Evolutionary conservation across 1,140 invertebrate genomes (phyloP), one percentile per base, ranked within the genome.

Genomic region (Drosophila funebris): DNA sequence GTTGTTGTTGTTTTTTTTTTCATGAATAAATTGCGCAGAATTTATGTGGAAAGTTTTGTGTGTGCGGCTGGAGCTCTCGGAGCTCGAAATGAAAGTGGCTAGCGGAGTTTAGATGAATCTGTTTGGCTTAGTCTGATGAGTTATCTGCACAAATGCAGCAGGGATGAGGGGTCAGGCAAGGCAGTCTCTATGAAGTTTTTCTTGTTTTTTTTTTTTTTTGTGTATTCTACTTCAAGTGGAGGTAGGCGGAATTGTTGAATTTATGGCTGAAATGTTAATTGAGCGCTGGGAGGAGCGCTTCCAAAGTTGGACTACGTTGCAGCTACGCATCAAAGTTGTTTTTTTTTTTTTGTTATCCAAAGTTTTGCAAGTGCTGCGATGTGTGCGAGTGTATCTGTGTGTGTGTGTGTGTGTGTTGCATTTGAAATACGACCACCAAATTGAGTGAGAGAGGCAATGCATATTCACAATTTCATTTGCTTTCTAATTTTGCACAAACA

Each of bases 21-120:
- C 78, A 87, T 87, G 82, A 87, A 87, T 87, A 87, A 87, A 87
- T 87, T 87, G 82, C 83, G 78, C 83, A 87, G 82, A 87, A 87
- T 87, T 87, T 87, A 87, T 87, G 82, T 83, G 78, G 41, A 87
- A 87, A 87, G 82, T 87, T 87, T 87, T 70, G 48, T 70, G 50
- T 54, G 31, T 44, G 46, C n/a, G 27, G 31, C 39, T n/a, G n/a
- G n/a, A 44, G 39, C 39, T 66, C 43, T 9, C 29, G 18, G 31
- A 24, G 52, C 54, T 50, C 58, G 67, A 87, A 88, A 85, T 68
- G 82, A 87, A 87, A 87, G 82, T 87, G 82, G 82, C 82, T 82
- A 82, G 83, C 83, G 64, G 83, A 87, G 82, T 85, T 87, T 87
- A 87, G 82, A 87, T 87, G 83, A 87, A 87, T 87, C 82, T 87